Evolutionary conservation across 2,113 vertebrate species (phyloP).

Genomic region (Phalacrocorax aristotelis): DNA sequence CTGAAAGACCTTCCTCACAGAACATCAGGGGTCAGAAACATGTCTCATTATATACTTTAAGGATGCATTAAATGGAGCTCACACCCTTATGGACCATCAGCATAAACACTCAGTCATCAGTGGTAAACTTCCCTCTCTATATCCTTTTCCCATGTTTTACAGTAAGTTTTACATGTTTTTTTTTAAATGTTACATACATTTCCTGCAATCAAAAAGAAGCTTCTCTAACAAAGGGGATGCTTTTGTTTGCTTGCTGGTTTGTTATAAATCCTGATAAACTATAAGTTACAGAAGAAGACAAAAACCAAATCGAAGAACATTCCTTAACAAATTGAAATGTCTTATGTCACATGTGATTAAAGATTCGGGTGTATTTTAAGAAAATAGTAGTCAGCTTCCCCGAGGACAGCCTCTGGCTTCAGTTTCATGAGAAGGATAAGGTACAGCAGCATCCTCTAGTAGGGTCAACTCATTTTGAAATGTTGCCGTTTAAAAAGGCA

Average conservation of each 20-base stretch:
- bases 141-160: neutral
- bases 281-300: neutral
- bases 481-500: neutral
- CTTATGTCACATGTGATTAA: neutral
- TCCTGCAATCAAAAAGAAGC: neutral
- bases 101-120: neutral
- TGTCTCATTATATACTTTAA: neutral
- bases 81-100: neutral
- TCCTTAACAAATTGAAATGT: neutral
- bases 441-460: neutral
- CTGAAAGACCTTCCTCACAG: neutral
- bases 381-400: neutral
- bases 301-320: neutral
- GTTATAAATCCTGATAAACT: neutral
- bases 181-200: neutral
- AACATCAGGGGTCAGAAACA: neutral
- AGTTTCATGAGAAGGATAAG: neutral
- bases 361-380: neutral
- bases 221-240: neutral
- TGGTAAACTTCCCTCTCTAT: neutral
- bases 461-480: neutral
- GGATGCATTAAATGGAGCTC: neutral
- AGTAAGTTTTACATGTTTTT: neutral
- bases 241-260: neutral
- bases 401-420: neutral